Evolutionary conservation across 2,797 vertebrate genomes (phyloP).

Genomic region (Pogonophryne albipinna): DNA sequence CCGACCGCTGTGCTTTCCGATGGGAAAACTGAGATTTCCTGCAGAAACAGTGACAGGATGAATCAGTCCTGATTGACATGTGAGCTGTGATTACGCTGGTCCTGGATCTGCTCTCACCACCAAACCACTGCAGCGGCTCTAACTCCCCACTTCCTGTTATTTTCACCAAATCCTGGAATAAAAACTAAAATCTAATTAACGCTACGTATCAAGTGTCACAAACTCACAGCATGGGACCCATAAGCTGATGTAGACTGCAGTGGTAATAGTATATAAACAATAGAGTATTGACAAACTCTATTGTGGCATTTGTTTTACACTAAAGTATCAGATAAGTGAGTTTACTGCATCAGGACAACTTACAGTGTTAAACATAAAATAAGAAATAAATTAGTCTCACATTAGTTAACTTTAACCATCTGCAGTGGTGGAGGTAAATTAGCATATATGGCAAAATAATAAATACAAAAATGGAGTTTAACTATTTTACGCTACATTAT

Average conservation of each 20-base stretch:
- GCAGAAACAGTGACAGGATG: conserved; percentile 49
- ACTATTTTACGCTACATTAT: background rate
- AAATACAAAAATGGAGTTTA: no score
- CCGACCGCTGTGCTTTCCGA: conserved; percentile 39
- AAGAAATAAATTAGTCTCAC: background rate
- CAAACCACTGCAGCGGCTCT: conserved; percentile 50
- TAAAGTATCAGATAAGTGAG: background rate
- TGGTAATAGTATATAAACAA: conserved; percentile 44
- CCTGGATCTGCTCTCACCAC: conserved; percentile 48
- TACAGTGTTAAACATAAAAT: background rate
- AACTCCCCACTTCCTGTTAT: conserved; percentile 30
- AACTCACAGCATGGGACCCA: background rate
- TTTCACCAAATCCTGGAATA: conserved; percentile 33
- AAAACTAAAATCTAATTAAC: background rate
- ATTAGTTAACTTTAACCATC: background rate
- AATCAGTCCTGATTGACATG: conserved; percentile 55
- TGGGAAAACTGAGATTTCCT: conserved; percentile 17
- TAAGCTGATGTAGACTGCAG: conserved; percentile 36
- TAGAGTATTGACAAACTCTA: background rate
- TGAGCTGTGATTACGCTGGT: conserved; percentile 53
- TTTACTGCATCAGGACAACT: background rate
- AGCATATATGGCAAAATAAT: no score
- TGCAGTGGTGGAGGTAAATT: background rate
- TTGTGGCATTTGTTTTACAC: background rate
- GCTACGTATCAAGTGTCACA: conserved; percentile 9